A percentile compares a stretch with the other conserved stretches of the same genome.
phyloP scores from a whole-genome alignment of 35 echinoderm and acorn worm species.

The Apostichopus japonicus region DNA sequence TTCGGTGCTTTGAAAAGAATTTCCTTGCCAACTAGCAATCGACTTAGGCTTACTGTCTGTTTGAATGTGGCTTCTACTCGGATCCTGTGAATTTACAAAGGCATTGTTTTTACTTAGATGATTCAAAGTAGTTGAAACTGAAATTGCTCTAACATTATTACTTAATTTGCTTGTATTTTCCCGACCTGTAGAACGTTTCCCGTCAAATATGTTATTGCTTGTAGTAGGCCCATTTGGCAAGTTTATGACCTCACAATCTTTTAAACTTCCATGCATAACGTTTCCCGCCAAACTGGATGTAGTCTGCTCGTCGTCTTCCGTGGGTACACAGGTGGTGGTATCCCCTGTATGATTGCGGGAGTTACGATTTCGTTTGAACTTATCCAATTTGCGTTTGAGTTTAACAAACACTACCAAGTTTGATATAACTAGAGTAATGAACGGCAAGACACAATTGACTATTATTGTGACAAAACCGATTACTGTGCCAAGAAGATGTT shows the following conservation, averaged over 20 bases:
- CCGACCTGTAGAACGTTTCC: no score
- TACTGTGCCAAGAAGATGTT: background rate
- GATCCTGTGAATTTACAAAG: background rate
- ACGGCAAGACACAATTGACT: background rate
- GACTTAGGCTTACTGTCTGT: background rate
- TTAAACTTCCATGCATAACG: no score
- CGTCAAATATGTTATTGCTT: no score
- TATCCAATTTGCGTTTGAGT: background rate
- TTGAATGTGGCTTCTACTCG: background rate
- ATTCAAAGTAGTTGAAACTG: background rate
- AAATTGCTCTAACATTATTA: no score
- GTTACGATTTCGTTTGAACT: background rate
- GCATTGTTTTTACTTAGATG: background rate
- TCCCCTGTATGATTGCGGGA: background rate
- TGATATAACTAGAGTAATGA: background rate
- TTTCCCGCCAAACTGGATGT: background rate
- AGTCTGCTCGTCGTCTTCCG: background rate
- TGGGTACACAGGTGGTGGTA: background rate
- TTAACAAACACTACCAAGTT: background rate
- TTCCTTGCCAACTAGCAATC: background rate
- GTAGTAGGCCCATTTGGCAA: no score
- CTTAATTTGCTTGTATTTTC: no score
- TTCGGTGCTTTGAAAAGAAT: background rate
- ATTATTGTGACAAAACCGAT: background rate
- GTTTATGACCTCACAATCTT: no score